Conservation (phyloP, 2,888 invertebrate genomes). For the Gastracanthus pulcherrimus region DNA sequence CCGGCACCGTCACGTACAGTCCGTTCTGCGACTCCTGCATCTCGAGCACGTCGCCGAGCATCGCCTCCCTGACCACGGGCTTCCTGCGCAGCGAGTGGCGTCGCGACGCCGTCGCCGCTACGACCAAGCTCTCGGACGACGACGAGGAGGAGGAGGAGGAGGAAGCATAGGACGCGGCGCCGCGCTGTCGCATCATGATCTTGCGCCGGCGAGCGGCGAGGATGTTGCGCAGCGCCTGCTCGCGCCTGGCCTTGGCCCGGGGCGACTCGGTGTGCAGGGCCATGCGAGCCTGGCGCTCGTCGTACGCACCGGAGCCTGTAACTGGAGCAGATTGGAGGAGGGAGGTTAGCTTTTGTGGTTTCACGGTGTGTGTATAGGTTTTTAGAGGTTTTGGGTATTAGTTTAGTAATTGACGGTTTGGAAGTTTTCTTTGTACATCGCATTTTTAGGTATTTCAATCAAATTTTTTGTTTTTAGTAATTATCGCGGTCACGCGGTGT, state of each 20-base stretch:
- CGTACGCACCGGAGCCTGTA: slow-evolving; percentile 52
- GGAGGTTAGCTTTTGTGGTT: neutral
- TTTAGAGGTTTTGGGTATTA: no score
- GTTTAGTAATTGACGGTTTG: no score
- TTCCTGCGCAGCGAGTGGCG: neutral
- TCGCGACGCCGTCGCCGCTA: neutral
- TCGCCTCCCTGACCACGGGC: neutral
- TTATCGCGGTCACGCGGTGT: no score
- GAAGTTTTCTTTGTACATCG: no score
- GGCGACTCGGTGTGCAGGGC: slow-evolving; percentile 67
- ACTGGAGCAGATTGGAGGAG: neutral
- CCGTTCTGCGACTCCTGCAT: slow-evolving; percentile 70
- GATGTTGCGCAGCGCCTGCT: slow-evolving; percentile 73
- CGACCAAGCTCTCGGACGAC: neutral
- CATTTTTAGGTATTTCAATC: no score
- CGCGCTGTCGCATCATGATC: slow-evolving; percentile 75
- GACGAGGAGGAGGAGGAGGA: neutral
- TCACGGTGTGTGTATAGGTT: neutral
- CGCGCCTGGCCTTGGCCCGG: slow-evolving; percentile 70
- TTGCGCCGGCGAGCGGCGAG: slow-evolving; percentile 82
- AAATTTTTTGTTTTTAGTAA: no score
- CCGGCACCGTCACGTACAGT: slow-evolving; percentile 65
- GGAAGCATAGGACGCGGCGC: neutral
- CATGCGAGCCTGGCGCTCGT: slow-evolving; percentile 68
- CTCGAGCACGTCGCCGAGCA: slow-evolving; percentile 64